Percentiles rank a stretch among this genome's conserved stretches.
These are phyloP conservation scores for Coregonus clupeaformis DNA, from an alignment of 2,113 vertebrate genomes.

Conservation along the genomic window DNA sequence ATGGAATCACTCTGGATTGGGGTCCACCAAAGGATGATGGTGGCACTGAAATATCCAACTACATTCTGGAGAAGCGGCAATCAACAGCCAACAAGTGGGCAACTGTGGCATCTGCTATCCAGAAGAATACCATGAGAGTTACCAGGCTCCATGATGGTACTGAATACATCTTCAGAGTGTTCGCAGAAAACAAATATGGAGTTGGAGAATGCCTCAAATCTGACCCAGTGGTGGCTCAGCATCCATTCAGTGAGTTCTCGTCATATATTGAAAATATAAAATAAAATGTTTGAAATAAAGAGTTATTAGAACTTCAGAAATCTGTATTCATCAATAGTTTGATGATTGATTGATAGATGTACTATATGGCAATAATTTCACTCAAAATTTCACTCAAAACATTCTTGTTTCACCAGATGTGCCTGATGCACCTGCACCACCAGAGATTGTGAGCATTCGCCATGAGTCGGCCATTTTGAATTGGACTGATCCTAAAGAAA, in stretches of 20 bases:
- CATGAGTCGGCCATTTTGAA: constrained; percentile 89
- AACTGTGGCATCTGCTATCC: constrained; percentile 93
- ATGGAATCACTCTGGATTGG: constrained; percentile 94
- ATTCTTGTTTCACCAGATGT: constrained; percentile 78
- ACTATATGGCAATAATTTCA: background rate
- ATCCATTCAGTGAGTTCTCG: constrained; percentile 91
- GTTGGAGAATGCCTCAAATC: constrained; percentile 93
- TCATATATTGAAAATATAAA: too few relatives aligned
- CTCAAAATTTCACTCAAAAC: background rate
- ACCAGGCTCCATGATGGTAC: constrained; percentile 91
- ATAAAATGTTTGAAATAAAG: constrained; percentile 1
- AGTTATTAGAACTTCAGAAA: too few relatives aligned
- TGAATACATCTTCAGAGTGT: constrained; percentile 95
- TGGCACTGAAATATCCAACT: constrained; percentile 96
- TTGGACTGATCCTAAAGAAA: constrained; percentile 92
- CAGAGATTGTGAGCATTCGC: constrained; percentile 84
- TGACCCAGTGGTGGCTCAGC: constrained; percentile 87
- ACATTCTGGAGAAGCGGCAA: constrained; percentile 94
- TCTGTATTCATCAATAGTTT: too few relatives aligned
- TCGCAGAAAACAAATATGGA: constrained; percentile 97
- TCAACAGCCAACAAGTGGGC: constrained; percentile 93
- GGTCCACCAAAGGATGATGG: constrained; percentile 91
- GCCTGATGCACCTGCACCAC: constrained; percentile 92
- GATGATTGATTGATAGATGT: too few relatives aligned
- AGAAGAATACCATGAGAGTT: constrained; percentile 93